These are phyloP conservation scores for Apamea monoglypha DNA, from an alignment of 2,888 invertebrate genomes.

Conservation along the genomic window DNA sequence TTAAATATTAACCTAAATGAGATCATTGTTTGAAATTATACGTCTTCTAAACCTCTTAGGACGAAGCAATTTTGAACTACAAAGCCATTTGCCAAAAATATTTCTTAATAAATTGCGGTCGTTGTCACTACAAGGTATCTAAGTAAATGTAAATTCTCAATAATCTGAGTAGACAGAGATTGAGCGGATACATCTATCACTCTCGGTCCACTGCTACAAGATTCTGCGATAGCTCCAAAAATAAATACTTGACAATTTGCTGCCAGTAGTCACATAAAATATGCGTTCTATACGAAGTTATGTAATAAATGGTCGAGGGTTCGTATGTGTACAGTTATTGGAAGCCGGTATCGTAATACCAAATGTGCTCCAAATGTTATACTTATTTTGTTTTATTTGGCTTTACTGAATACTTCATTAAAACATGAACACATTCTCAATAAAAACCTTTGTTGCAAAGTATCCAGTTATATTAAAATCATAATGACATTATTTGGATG, in stretches of 20 bases:
- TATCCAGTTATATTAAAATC: constrained; percentile 2
- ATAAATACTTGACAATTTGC: constrained; percentile 68
- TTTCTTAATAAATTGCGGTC: constrained; percentile 56
- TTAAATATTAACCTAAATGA: constrained; percentile 47
- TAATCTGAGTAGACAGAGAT: constrained; percentile 83
- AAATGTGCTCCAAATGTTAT: constrained; percentile 16
- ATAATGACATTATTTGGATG: neutral
- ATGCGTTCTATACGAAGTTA: constrained; percentile 11
- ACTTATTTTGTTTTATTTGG: constrained; percentile 20
- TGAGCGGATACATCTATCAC: constrained; percentile 81
- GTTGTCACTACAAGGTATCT: constrained; percentile 60
- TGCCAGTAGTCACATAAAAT: constrained; percentile 39
- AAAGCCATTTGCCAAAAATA: constrained; percentile 39
- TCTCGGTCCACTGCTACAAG: constrained; percentile 67
- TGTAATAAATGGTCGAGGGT: constrained; percentile 27
- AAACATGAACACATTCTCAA: neutral
- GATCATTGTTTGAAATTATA: constrained; percentile 15
- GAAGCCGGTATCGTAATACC: constrained; percentile 15
- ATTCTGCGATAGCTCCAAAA: constrained; percentile 67
- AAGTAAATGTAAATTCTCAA: constrained; percentile 75
- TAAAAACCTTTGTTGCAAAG: constrained; percentile 2
- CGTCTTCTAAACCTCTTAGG: constrained; percentile 18
- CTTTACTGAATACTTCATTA: neutral
- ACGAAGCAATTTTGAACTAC: constrained; percentile 18
- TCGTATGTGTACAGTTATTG: constrained; percentile 19